phyloP scores from a whole-genome alignment of 2,888 invertebrate species.

The Tryphoninae sp. region DNA sequence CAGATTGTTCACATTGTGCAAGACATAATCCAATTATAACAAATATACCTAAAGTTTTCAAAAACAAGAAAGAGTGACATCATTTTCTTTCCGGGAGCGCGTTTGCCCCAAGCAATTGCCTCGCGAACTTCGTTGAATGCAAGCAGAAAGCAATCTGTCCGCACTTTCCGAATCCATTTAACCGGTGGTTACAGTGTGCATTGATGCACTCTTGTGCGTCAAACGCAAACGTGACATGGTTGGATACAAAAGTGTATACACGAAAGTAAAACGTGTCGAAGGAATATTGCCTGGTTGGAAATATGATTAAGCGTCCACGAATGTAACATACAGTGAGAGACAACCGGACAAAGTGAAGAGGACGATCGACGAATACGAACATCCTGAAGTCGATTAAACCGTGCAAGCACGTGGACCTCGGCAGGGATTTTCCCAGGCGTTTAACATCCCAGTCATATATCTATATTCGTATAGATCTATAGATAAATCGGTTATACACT shows the following conservation, averaged over 20 bases:
- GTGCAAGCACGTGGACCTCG: not conserved
- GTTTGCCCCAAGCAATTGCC: slow-evolving; percentile 8
- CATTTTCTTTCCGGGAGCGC: slow-evolving; percentile 3
- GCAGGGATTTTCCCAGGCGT: not conserved
- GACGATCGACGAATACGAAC: not conserved
- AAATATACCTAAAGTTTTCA: no score
- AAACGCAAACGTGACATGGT: slow-evolving; percentile 12
- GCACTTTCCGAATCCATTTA: slow-evolving; percentile 61
- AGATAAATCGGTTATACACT: not conserved
- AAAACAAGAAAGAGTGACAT: not conserved
- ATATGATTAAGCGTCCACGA: not conserved
- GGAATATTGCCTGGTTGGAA: not conserved
- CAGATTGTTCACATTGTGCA: no score
- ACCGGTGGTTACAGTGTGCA: slow-evolving; percentile 54
- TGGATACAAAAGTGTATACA: not conserved
- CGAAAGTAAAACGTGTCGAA: not conserved
- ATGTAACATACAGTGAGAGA: not conserved
- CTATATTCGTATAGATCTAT: not conserved
- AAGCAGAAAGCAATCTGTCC: slow-evolving; percentile 53
- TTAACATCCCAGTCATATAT: not conserved
- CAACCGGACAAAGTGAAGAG: not conserved
- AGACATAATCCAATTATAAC: no score
- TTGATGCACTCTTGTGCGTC: slow-evolving; percentile 55
- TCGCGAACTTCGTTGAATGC: not conserved
- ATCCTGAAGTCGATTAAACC: not conserved